Evolutionary conservation across 2,888 invertebrate genomes (phyloP).

Genomic region (Leuctra nigra): DNA sequence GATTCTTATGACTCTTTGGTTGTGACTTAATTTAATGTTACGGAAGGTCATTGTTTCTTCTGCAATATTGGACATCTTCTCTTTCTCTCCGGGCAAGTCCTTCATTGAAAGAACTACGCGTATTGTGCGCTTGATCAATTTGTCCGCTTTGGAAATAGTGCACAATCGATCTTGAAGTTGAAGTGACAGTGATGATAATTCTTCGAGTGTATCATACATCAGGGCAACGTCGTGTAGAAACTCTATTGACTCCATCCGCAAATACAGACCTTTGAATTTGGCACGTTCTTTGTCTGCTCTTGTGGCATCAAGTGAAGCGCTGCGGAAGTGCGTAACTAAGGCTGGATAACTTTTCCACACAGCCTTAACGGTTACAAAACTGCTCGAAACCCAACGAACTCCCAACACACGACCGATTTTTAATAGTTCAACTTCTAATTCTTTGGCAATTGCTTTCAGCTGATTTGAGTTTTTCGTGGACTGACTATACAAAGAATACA

Average conservation of each 20-base stretch:
- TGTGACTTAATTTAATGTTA: background rate
- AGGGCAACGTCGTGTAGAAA: background rate
- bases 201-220: slow-evolving; percentile 3
- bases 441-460: slow-evolving; percentile 17
- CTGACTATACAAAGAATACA: slow-evolving; percentile 24
- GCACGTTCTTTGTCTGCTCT: background rate
- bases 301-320: background rate
- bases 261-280: background rate
- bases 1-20: background rate
- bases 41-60: background rate
- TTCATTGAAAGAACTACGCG: background rate
- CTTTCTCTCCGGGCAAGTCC: background rate
- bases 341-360: slow-evolving; percentile 22
- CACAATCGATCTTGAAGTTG: background rate
- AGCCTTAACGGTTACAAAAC: slow-evolving; percentile 21
- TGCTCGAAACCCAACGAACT: slow-evolving; percentile 25
- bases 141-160: background rate
- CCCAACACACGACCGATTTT: slow-evolving; percentile 26
- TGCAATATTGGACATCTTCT: background rate
- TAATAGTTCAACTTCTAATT: slow-evolving; percentile 18
- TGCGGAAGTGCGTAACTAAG: slow-evolving; percentile 5
- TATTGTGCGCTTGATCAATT: background rate
- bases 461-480: slow-evolving; percentile 26
- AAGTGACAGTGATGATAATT: background rate
- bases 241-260: background rate